Evolutionary conservation across 2,797 vertebrate genomes (phyloP).

Genomic region (Spinibarbus caldwelli): DNA sequence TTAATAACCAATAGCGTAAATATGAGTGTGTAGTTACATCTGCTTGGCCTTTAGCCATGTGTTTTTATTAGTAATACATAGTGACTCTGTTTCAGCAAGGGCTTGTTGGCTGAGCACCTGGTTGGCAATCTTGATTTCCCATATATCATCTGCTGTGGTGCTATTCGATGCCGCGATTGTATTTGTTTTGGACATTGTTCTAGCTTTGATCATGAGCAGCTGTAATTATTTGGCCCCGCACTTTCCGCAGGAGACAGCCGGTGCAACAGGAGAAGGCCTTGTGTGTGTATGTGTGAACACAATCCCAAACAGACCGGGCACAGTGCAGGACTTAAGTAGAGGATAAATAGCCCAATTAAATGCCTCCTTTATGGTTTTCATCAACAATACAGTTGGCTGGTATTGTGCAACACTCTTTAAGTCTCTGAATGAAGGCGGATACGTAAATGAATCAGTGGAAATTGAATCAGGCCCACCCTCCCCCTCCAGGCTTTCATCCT

Average conservation of each 20-base stretch:
- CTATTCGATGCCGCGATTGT: constrained; percentile 74
- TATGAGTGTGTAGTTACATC: constrained; percentile 22
- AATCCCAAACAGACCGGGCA: constrained; percentile 60
- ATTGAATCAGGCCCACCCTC: constrained; percentile 64
- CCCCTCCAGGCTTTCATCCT: constrained; percentile 65
- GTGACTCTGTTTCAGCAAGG: constrained; percentile 68
- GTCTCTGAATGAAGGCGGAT: constrained; percentile 66
- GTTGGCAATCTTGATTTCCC: constrained; percentile 71
- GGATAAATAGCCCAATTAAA: constrained; percentile 74
- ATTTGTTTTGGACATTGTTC: constrained; percentile 81
- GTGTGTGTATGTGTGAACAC: constrained; percentile 56
- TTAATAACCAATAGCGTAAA: constrained; percentile 23
- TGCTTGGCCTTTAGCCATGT: constrained; percentile 35
- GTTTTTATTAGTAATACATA: constrained; percentile 64
- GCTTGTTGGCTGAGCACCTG: constrained; percentile 68
- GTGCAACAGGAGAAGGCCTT: constrained; percentile 73
- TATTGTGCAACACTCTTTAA: constrained; percentile 64
- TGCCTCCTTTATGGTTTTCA: constrained; percentile 70
- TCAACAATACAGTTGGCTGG: constrained; percentile 65
- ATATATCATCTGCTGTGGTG: constrained; percentile 71
- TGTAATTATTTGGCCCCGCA: constrained; percentile 74
- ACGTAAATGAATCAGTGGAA: constrained; percentile 68
- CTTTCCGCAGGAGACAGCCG: constrained; percentile 75
- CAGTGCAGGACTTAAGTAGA: constrained; percentile 59
- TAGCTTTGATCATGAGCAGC: constrained; percentile 80